Percentiles rank a stretch among this genome's conserved stretches.
Evolutionary conservation across 1,140 invertebrate genomes (phyloP).

Genomic region (Carcinoscorpius rotundicauda): DNA sequence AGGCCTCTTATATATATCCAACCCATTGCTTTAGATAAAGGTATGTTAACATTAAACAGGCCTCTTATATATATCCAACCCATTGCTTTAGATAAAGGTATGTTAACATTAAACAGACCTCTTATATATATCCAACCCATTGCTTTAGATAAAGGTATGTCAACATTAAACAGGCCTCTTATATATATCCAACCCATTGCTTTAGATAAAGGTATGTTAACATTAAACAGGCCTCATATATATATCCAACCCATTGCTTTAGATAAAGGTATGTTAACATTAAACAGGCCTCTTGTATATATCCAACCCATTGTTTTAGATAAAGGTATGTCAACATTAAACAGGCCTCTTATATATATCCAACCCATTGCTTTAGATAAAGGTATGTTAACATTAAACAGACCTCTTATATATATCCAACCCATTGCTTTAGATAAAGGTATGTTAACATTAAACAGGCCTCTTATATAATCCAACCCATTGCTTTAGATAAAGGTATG

Average conservation of each 20-base stretch:
- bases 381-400: constrained; percentile 54
- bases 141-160: constrained; percentile 65
- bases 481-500: constrained; percentile 70
- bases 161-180: constrained; percentile 76
- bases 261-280: constrained; percentile 60
- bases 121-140: constrained; percentile 90
- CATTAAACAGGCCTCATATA: constrained; percentile 75
- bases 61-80: constrained; percentile 92
- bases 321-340: constrained; percentile 58
- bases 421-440: constrained; percentile 83
- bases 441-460: constrained; percentile 63
- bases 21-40: constrained; percentile 84
- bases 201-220: constrained; percentile 65
- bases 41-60: constrained; percentile 58
- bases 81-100: constrained; percentile 72
- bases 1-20: constrained; percentile 88
- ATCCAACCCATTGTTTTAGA: constrained; percentile 92
- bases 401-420: constrained; percentile 88
- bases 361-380: constrained; percentile 92
- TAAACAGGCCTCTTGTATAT: constrained; percentile 83
- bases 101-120: constrained; percentile 68
- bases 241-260: constrained; percentile 92
- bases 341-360: constrained; percentile 82
- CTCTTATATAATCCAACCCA: constrained; percentile 89
- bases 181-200: constrained; percentile 92